Evolutionary conservation across 2,113 vertebrate genomes (phyloP).

Genomic region (Mola mola): DNA sequence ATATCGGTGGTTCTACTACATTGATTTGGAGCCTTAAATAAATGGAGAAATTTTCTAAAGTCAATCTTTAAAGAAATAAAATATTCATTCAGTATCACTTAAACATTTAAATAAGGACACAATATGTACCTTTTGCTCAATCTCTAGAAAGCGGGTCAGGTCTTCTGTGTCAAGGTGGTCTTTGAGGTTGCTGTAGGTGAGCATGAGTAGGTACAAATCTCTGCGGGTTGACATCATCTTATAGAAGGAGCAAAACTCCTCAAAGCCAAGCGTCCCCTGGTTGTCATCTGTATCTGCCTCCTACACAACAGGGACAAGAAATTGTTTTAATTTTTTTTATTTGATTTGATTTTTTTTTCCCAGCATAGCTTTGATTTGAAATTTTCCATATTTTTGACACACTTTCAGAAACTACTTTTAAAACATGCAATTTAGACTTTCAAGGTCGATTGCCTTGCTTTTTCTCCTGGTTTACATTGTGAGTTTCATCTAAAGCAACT

Average conservation of each 20-base stretch:
- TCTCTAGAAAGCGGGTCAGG: conserved; percentile 89
- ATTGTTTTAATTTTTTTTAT: background rate
- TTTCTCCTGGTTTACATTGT: too few relatives aligned
- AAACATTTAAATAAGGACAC: too few relatives aligned
- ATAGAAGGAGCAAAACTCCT: conserved; percentile 98
- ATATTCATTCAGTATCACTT: conserved; percentile 35
- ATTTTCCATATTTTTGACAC: background rate
- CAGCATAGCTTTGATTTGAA: background rate
- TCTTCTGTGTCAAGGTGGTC: conserved; percentile 88
- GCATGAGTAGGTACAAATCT: conserved; percentile 95
- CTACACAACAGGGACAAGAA: conserved; percentile 61
- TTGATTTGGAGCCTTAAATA: too few relatives aligned
- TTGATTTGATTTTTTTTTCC: background rate
- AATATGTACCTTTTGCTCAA: conserved; percentile 91
- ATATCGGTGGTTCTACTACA: too few relatives aligned
- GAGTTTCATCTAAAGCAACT: too few relatives aligned
- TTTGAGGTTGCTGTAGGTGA: conserved; percentile 96
- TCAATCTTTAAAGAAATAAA: too few relatives aligned
- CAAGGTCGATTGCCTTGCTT: too few relatives aligned
- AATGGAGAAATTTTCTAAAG: too few relatives aligned
- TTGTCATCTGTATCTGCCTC: conserved; percentile 96
- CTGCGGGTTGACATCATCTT: conserved; percentile 98
- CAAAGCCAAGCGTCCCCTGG: conserved; percentile 92
- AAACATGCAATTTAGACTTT: too few relatives aligned
- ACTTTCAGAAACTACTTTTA: too few relatives aligned